Percentiles rank a stretch among this genome's conserved stretches.
Evolutionary conservation across 92 coral and sea anemone species (phyloP).

Genomic region (Porites lobata): DNA sequence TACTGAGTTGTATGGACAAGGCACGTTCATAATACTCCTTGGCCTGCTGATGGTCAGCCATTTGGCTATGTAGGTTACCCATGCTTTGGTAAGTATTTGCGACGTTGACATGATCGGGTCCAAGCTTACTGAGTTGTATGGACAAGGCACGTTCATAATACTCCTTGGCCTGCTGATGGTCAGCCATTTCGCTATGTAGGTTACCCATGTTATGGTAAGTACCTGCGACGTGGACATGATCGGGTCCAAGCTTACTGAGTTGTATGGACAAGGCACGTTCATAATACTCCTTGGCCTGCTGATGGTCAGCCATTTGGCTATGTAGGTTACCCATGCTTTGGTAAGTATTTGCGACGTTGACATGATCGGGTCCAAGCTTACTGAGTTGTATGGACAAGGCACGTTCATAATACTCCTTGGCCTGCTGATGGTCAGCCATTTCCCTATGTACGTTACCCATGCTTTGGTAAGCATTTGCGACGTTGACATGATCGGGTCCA

Average conservation of each 20-base stretch:
- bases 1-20: background rate
- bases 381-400: too few relatives aligned
- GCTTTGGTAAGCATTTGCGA: too few relatives aligned
- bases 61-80: background rate
- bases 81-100: background rate
- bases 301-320: too few relatives aligned
- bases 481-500: too few relatives aligned
- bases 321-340: too few relatives aligned
- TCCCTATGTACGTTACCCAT: too few relatives aligned
- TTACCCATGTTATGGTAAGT: background rate
- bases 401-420: too few relatives aligned
- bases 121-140: background rate
- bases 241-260: background rate
- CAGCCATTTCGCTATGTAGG: constrained; percentile 3
- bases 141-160: constrained; percentile 11
- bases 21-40: background rate
- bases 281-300: background rate
- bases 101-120: background rate
- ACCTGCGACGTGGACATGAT: background rate
- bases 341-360: too few relatives aligned
- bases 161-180: constrained; percentile 13
- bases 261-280: background rate
- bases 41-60: constrained; percentile 20
- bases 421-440: too few relatives aligned
- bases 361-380: too few relatives aligned